A percentile compares a stretch with the other conserved stretches of the same genome.
Conservation (phyloP, 2,113 vertebrate genomes). For the Apus apus region DNA sequence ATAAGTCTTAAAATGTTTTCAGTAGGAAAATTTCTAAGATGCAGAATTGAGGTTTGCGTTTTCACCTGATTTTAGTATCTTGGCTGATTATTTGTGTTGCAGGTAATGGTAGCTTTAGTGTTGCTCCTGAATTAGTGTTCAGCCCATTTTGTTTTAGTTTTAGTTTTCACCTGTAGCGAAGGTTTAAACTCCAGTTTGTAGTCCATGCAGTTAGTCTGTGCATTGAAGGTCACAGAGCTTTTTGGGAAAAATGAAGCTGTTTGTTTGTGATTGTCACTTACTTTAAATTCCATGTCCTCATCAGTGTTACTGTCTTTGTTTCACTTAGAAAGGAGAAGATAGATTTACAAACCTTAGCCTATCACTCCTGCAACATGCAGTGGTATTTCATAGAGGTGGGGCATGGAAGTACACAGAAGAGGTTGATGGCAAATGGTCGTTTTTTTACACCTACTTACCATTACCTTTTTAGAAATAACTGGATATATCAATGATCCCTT, state of each 20-base stretch:
- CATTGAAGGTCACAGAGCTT: accelerated
- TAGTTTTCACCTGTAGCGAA: background rate
- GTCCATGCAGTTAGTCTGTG: accelerated
- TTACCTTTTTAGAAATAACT: background rate
- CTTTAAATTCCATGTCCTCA: background rate
- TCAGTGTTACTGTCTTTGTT: background rate
- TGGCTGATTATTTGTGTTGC: background rate
- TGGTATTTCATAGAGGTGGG: background rate
- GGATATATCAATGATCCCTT: background rate
- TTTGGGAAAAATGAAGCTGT: background rate
- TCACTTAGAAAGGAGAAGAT: background rate
- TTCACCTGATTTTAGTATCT: background rate
- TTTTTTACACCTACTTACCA: background rate
- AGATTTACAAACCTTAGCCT: accelerated
- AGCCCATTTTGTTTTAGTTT: background rate
- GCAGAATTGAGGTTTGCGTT: background rate
- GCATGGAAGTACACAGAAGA: background rate
- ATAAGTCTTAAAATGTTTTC: background rate
- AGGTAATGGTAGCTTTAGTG: background rate
- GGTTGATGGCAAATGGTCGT: background rate
- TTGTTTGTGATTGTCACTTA: background rate
- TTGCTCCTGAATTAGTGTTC: background rate
- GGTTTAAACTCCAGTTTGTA: background rate
- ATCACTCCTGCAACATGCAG: background rate
- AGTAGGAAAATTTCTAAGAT: background rate